Base-by-base conservation (phyloP, 35 echinoderm and acorn worm species). In the Patiria miniata region DNA sequence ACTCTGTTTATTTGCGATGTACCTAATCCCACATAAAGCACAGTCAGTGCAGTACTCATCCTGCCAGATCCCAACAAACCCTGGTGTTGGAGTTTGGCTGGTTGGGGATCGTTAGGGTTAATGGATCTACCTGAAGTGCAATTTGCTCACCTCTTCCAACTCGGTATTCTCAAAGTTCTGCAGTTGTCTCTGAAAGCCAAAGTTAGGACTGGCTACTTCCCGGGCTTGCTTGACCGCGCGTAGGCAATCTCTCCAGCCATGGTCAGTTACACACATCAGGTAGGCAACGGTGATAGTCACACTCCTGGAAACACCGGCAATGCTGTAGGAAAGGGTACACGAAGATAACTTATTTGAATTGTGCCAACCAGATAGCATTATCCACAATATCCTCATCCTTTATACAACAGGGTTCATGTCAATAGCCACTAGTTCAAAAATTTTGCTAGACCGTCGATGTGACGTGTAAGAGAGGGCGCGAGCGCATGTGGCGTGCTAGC, bases 171-270 rank as follows among this genome's bases (percentile, higher is more conserved):
- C 88, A 86, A 86, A 98, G 55, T 91, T 86, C 73, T 98, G 95
- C 28, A 98, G 77, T 39, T 98, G 95, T 61, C 86, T 94, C 89
- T 98, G 95, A 69, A 98, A 98, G 8, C 95, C 95, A 94, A 91
- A 98, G 82, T 98, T 98, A 37, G 95, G 95, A 32, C 83, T 87
- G 54, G 95, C 95, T 10, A 98, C 95, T n/a, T 85, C 54, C n/a
- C 95, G 51, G 7, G 69, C 60, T 36, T 78, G 54, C 56, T 85
- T 86, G 16, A 91, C 95, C 0, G 92, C 95, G 36, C 92, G 47
- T 0, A 98, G 78, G 38, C 95, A 91, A 39, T 98, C 95, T 23
- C 91, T 83, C 95, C 95, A 98, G 50, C 79, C 88, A 39, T 87
- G 87, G 50, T 94, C 86, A 37, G 88, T 94, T 26, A 98, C 61